phyloP scores from a whole-genome alignment of 1,140 invertebrate genomes.

The Neomicropteryx cornuta region DNA sequence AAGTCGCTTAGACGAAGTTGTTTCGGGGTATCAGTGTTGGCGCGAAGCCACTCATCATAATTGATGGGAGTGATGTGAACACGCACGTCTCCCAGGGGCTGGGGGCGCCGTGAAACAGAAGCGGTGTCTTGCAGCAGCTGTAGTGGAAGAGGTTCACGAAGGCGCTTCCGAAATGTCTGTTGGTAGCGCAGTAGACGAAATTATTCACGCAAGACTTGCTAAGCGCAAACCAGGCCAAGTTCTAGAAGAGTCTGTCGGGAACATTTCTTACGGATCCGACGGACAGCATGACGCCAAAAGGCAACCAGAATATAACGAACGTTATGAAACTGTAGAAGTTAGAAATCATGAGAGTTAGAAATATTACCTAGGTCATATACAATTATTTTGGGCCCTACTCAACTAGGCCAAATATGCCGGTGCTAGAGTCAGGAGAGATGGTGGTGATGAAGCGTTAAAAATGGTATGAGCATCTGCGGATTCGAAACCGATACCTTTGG shows the following conservation, averaged over 20 bases:
- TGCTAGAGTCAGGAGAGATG: too few relatives aligned
- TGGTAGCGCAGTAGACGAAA: slow-evolving; percentile 52
- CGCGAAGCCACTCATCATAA: too few relatives aligned
- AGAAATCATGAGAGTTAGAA: slow-evolving; percentile 46
- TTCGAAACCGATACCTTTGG: too few relatives aligned
- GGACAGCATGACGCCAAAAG: slow-evolving; percentile 46
- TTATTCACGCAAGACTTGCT: slow-evolving; percentile 58
- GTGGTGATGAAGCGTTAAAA: too few relatives aligned
- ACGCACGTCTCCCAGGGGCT: slow-evolving; percentile 52
- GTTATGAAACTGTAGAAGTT: slow-evolving; percentile 54
- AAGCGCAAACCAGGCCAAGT: slow-evolving; percentile 55
- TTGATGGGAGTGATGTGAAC: slow-evolving; percentile 76
- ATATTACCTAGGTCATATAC: too few relatives aligned
- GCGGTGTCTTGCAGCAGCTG: slow-evolving; percentile 75
- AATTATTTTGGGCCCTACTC: too few relatives aligned
- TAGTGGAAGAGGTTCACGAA: slow-evolving; percentile 72
- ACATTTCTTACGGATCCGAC: slow-evolving; percentile 40
- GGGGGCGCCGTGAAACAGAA: slow-evolving; percentile 49
- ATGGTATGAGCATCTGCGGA: too few relatives aligned
- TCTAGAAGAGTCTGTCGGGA: slow-evolving; percentile 45
- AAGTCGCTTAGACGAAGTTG: too few relatives aligned
- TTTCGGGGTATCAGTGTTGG: too few relatives aligned
- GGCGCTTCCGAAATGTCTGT: slow-evolving; percentile 59
- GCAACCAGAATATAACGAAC: slow-evolving; percentile 57
- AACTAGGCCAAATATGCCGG: too few relatives aligned